Percentiles rank a stretch among this genome's conserved stretches.
Evolutionary conservation across 2,797 vertebrate genomes (phyloP).

Genomic region (Eurystomus glaucurus): DNA sequence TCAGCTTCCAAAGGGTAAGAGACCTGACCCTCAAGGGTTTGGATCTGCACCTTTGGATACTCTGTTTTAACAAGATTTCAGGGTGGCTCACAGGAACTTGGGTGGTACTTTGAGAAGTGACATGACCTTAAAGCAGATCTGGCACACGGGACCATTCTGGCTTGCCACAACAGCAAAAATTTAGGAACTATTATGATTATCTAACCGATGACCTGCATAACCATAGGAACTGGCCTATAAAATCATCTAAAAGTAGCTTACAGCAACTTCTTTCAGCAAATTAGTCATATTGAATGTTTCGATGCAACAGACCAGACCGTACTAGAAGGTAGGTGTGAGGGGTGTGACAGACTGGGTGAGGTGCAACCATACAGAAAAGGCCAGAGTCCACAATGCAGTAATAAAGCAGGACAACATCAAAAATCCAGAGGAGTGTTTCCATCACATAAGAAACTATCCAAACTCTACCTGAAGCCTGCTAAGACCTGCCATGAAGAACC

Average conservation of each 20-base stretch:
- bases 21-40: background rate
- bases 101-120: background rate
- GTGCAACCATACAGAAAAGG: background rate
- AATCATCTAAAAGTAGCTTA: background rate
- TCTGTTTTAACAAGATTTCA: background rate
- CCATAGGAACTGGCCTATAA: background rate
- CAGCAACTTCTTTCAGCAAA: background rate
- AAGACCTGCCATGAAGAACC: background rate
- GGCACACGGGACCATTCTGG: background rate
- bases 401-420: background rate
- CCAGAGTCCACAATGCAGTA: background rate
- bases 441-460: background rate
- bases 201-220: background rate
- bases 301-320: background rate
- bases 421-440: background rate
- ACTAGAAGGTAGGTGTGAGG: rapidly evolving
- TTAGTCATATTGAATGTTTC: background rate
- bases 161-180: background rate
- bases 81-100: background rate
- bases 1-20: background rate
- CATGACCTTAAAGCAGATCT: background rate
- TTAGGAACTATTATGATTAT: background rate
- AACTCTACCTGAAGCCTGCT: background rate
- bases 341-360: background rate
- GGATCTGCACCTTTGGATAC: background rate